Percentiles rank a stretch among this genome's conserved stretches.
phyloP scores from a whole-genome alignment of 2,113 vertebrate genomes.

The Eurypyga helias region DNA sequence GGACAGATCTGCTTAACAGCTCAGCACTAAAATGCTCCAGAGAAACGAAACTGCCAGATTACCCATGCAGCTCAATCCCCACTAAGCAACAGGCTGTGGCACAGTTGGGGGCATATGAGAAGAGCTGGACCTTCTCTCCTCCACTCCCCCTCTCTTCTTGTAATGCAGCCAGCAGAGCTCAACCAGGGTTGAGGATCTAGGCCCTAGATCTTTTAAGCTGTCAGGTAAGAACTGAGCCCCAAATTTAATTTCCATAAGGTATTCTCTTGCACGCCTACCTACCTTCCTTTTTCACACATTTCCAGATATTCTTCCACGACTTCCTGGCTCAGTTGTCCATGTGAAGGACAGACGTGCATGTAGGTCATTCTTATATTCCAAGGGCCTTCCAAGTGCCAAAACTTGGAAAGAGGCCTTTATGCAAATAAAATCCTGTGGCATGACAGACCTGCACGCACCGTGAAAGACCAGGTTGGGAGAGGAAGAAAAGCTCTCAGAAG shows the following conservation, averaged over 20 bases:
- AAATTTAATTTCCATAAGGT: background rate
- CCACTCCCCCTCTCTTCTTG: background rate
- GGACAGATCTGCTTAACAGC: slow-evolving; percentile 18
- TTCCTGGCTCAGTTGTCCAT: background rate
- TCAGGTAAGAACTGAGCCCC: background rate
- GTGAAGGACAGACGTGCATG: background rate
- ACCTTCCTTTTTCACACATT: background rate
- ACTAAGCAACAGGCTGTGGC: background rate
- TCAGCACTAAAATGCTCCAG: background rate
- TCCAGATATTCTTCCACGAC: background rate
- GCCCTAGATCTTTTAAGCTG: background rate
- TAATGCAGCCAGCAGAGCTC: background rate
- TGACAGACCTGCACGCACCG: background rate
- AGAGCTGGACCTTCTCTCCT: background rate
- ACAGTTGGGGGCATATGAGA: background rate
- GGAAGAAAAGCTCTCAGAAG: background rate
- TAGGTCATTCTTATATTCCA: background rate
- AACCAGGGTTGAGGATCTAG: background rate
- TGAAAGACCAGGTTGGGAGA: background rate
- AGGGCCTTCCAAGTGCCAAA: background rate
- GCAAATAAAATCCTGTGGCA: background rate
- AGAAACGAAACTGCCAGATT: background rate
- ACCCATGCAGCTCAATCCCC: background rate
- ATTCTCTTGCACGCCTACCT: background rate
- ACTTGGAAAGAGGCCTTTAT: background rate